Percentiles rank a stretch among this genome's conserved stretches.
phyloP scores from a whole-genome alignment of 2,888 invertebrate genomes.

The Linyphia triangularis region DNA sequence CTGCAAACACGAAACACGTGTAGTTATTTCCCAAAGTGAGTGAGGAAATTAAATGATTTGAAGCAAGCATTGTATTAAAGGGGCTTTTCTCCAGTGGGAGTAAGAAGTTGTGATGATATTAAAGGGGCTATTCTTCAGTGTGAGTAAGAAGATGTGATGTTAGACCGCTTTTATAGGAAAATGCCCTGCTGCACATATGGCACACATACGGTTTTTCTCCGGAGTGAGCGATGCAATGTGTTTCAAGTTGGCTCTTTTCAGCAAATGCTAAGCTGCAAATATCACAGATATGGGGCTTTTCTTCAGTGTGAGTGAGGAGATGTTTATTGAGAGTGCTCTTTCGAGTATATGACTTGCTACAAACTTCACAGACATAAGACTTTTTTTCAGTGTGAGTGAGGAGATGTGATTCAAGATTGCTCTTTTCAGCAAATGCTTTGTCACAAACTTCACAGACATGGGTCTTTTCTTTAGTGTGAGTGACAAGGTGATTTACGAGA shows the following conservation, averaged over 20 bases:
- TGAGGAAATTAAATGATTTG: background rate
- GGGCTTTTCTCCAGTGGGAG: background rate
- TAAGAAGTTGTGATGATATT: background rate
- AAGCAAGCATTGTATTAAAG: background rate
- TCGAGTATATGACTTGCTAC: background rate
- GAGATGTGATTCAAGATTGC: slow-evolving; percentile 30
- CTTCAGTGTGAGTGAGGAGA: background rate
- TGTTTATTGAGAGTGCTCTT: background rate
- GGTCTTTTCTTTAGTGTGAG: slow-evolving; percentile 38
- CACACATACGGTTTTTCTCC: background rate
- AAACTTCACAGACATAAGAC: background rate
- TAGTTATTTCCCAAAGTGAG: too few relatives aligned
- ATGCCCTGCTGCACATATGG: background rate
- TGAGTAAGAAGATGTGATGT: background rate
- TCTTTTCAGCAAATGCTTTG: slow-evolving; percentile 39
- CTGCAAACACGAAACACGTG: too few relatives aligned
- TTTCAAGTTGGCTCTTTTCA: background rate
- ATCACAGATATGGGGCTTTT: background rate
- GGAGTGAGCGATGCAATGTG: background rate
- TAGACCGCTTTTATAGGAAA: background rate
- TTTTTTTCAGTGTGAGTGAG: slow-evolving; percentile 37
- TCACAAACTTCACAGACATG: slow-evolving; percentile 49
- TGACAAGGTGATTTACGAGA: slow-evolving; percentile 19
- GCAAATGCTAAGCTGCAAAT: background rate
- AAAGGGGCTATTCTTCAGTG: background rate